Percentiles rank a stretch among this genome's conserved stretches.
phyloP scores from a whole-genome alignment of 2,888 invertebrate species.

The Hemistola chrysoprasaria region DNA sequence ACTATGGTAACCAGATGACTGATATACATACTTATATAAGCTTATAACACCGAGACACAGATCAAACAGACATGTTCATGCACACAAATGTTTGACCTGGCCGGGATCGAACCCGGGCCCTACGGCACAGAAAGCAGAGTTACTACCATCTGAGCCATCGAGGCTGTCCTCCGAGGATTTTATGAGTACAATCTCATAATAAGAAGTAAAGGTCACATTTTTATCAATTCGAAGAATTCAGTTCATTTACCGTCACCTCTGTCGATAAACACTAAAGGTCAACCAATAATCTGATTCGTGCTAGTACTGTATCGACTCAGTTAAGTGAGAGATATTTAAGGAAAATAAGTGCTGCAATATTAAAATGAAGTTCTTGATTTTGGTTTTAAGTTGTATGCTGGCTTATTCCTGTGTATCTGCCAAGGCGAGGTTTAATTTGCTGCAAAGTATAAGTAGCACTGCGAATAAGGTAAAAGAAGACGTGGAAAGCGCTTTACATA shows the following conservation, averaged over 20 bases:
- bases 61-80: too few relatives aligned
- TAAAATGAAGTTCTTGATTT: conserved; percentile 44
- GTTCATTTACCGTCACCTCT: not conserved
- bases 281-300: conserved; percentile 39
- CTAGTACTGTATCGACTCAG: conserved; percentile 20
- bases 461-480: conserved; percentile 39
- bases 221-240: conserved; percentile 39
- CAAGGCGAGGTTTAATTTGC: conserved; percentile 41
- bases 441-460: conserved; percentile 39
- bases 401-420: conserved; percentile 29
- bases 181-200: too few relatives aligned
- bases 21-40: too few relatives aligned
- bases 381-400: conserved; percentile 39
- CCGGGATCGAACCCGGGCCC: too few relatives aligned
- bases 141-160: too few relatives aligned
- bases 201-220: conserved; percentile 14
- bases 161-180: too few relatives aligned
- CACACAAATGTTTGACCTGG: too few relatives aligned
- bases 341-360: conserved; percentile 24
- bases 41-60: too few relatives aligned
- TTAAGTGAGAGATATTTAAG: conserved; percentile 27
- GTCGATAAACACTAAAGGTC: conserved; percentile 14
- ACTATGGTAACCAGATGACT: too few relatives aligned
- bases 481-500: conserved; percentile 32
- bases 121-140: too few relatives aligned